Percentiles rank a stretch among this genome's conserved stretches.
Evolutionary conservation across 2,113 vertebrate species (phyloP).

Genomic region (Origma solitaria): DNA sequence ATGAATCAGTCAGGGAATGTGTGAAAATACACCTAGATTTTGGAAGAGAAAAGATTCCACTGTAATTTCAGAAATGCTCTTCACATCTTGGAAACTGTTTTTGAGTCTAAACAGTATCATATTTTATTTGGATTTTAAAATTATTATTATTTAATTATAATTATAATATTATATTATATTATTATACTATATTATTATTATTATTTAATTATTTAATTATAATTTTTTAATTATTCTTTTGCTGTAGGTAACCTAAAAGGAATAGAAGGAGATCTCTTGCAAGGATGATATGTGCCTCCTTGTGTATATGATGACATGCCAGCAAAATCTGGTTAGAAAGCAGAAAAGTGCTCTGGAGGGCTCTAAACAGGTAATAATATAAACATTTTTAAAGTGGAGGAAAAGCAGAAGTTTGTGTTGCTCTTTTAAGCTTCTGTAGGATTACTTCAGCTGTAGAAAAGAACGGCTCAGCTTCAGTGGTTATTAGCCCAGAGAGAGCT

Average conservation of each 20-base stretch:
- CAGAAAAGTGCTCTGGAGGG: background rate
- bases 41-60: background rate
- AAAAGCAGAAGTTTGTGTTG: background rate
- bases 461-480: background rate
- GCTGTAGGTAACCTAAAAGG: background rate
- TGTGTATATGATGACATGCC: background rate
- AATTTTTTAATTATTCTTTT: background rate
- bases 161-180: no score
- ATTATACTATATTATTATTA: no score
- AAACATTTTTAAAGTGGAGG: background rate
- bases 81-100: background rate
- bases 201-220: no score
- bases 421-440: background rate
- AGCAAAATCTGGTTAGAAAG: background rate
- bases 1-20: background rate
- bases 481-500: background rate
- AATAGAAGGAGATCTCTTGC: background rate
- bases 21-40: background rate
- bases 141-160: no score
- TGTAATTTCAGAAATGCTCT: background rate
- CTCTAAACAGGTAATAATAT: background rate
- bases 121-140: background rate
- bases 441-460: background rate
- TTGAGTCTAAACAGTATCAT: background rate
- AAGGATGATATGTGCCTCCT: background rate